Base-by-base conservation (phyloP, 2,113 vertebrate species). In the Tautogolabrus adspersus region DNA sequence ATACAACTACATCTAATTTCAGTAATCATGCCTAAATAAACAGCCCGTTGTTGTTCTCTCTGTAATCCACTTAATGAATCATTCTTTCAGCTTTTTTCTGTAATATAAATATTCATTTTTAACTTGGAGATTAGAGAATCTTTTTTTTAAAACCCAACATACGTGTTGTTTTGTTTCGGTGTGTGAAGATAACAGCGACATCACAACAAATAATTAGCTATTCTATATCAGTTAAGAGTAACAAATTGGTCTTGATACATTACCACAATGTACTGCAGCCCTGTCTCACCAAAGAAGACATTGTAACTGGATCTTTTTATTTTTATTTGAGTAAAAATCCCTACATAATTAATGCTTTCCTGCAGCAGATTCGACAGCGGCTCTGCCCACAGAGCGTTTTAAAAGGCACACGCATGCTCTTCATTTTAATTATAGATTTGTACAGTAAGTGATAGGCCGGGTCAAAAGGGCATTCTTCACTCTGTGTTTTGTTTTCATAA, bases 341-440 rank as follows among this genome's bases (percentile, higher is more conserved):
- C 77, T 83, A 72, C 83, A 89, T 88, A 74, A 83, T 88, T 88
- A 10, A 88, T 85, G 82, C 30, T 72, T 72, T 42, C 72, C 72
- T 81, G 66, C 82, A 81, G 75, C 80, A 84, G 59, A 80, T 79
- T 80, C 67, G 61, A 55, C 64, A 37, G 40, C 34, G 44, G 54
- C 66, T 83, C 57, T 54, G 37, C 47, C 55, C 47, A 42, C 22
- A 26, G 15, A 26, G 66, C 69, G 1, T 57, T 59, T 44, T 21
- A 68, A 74, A 22, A 60, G 21, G 58, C 37, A 67, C 47, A 56
- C 63, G 22, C 34, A 66, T 21, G 21, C 44, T 72, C 5, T 0
- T 77, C 54, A 61, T 77, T 77, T 82, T 82, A 72, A 47, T 72
- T 71, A 62, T 49, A 54, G 61, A 70, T 46, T 44, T 13, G 52